phyloP scores from a whole-genome alignment of 2,113 vertebrate genomes.

The Erpornis zantholeuca region DNA sequence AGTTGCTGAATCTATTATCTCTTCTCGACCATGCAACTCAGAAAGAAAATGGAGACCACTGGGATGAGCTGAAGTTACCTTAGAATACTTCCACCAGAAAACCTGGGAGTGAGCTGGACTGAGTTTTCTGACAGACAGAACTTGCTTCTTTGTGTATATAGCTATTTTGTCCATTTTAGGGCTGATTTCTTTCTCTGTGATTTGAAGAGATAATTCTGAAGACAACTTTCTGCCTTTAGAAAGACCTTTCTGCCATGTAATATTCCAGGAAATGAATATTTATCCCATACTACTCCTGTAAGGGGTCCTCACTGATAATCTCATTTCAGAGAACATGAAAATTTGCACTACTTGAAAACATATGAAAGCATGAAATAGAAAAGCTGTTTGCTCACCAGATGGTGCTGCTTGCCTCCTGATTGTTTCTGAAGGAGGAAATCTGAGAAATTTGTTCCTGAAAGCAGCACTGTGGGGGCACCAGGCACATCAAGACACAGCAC shows the following conservation, averaged over 20 bases:
- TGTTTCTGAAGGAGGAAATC: neutral
- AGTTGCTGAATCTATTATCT: neutral
- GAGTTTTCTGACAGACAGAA: neutral
- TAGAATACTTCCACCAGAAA: neutral
- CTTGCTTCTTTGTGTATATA: neutral
- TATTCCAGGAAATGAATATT: neutral
- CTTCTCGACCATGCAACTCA: neutral
- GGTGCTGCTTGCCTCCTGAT: conserved; percentile 46
- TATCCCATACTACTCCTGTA: neutral
- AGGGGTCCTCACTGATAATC: neutral
- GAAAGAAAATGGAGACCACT: neutral
- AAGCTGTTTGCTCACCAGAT: conserved; percentile 39
- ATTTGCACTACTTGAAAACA: neutral
- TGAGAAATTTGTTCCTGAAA: neutral
- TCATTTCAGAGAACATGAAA: neutral
- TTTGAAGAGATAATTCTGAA: neutral
- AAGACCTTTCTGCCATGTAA: neutral
- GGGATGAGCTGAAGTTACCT: neutral
- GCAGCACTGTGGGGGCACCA: neutral
- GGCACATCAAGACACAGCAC: neutral
- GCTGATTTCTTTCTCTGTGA: neutral
- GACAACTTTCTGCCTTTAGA: neutral
- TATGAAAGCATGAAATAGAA: neutral
- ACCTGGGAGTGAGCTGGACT: neutral
- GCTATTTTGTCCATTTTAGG: neutral